Conservation (phyloP, 1,140 invertebrate species). For the Oryzaephilus surinamensis region DNA sequence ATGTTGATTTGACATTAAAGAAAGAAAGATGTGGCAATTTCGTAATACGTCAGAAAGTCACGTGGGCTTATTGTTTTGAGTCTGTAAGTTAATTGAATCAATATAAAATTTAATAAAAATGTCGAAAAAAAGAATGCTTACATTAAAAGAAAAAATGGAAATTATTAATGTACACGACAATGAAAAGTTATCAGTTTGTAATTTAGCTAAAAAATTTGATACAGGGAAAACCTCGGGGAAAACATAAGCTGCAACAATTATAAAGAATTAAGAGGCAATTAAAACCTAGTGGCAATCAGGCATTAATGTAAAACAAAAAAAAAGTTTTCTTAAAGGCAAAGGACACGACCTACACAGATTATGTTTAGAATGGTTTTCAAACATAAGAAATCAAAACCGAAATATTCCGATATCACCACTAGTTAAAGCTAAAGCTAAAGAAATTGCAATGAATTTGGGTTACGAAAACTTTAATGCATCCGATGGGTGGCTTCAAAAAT, state of each 20-base stretch:
- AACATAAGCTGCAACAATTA: conserved; percentile 17
- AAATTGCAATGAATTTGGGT: conserved; percentile 27
- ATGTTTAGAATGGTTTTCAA: conserved; percentile 25
- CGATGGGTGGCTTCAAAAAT: conserved; percentile 34
- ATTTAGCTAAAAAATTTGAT: conserved; percentile 10
- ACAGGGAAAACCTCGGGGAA: no score
- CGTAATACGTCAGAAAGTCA: no score
- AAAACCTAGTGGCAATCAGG: conserved; percentile 10
- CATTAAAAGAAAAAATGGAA: conserved; percentile 14
- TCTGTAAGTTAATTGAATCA: no score
- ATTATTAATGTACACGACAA: conserved; percentile 15
- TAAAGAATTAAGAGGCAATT: conserved; percentile 13
- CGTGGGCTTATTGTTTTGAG: no score
- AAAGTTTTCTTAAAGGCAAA: conserved; percentile 7
- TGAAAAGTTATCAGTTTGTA: conserved; percentile 12
- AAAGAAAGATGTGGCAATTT: no score
- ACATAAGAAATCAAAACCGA: conserved; percentile 27
- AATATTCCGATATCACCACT: conserved; percentile 29
- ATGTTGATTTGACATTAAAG: no score
- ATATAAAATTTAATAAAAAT: conserved; percentile 5
- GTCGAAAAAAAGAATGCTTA: conserved; percentile 12
- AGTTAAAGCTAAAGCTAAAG: conserved; percentile 29
- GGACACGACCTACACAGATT: conserved; percentile 11
- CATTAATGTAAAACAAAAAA: conserved; percentile 9
- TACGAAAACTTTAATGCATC: conserved; percentile 28